Evolutionary conservation across 1,140 invertebrate species (phyloP).

Genomic region (Drepana arcuata): DNA sequence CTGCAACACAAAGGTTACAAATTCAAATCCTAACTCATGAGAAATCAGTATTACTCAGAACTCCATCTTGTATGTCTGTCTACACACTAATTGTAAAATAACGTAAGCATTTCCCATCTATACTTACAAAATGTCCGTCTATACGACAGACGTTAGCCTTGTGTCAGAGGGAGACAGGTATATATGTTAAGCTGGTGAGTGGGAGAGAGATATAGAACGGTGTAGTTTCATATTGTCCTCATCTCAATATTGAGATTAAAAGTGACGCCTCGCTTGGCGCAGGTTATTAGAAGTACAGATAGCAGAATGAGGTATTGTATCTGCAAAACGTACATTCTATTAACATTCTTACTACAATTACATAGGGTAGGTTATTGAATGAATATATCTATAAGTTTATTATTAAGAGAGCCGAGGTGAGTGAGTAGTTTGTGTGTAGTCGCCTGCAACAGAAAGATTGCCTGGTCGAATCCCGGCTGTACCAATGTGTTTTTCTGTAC

Average conservation of each 20-base stretch:
- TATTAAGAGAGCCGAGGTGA: no score
- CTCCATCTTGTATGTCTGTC: background rate
- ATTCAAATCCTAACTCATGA: background rate
- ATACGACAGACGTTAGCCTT: background rate
- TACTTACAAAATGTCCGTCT: background rate
- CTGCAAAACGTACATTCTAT: no score
- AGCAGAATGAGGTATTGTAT: slow-evolving; percentile 27
- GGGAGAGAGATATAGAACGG: slow-evolving; percentile 17
- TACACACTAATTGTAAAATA: background rate
- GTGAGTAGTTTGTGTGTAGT: no score
- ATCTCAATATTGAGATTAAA: slow-evolving; percentile 69
- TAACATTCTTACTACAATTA: no score
- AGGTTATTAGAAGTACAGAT: slow-evolving; percentile 52
- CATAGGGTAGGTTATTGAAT: no score
- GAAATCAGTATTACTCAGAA: background rate
- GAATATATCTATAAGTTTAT: no score
- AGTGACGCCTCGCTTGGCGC: slow-evolving; percentile 59
- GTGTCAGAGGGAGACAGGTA: slow-evolving; percentile 5
- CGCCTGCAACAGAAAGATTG: no score
- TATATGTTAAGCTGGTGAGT: slow-evolving; percentile 4
- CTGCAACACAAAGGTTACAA: no score
- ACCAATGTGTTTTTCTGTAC: no score
- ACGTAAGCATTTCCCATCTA: background rate
- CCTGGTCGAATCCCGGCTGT: no score
- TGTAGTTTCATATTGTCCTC: slow-evolving; percentile 61